These are phyloP conservation scores for Hetaerina titia DNA, from an alignment of 2,888 invertebrate genomes.

Conservation along the genomic window DNA sequence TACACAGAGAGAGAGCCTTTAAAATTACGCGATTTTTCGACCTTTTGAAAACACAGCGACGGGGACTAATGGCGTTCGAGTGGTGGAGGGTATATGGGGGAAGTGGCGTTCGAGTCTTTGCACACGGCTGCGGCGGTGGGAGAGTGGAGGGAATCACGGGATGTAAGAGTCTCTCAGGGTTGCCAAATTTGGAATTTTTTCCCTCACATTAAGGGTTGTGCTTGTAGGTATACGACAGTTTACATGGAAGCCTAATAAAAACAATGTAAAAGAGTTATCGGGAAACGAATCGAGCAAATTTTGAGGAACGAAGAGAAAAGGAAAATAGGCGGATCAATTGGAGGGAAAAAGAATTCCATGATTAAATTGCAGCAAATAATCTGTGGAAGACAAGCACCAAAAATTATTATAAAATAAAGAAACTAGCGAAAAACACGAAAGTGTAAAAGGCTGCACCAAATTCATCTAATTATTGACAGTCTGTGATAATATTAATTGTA, in stretches of 20 bases:
- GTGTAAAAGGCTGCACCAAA: no score
- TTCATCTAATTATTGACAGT: no score
- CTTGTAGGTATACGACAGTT: not conserved
- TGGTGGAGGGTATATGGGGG: constrained; percentile 1
- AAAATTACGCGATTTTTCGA: constrained; percentile 61
- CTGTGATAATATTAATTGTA: no score
- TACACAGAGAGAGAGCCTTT: not conserved
- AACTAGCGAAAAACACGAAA: no score
- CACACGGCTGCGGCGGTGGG: not conserved
- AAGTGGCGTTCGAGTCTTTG: not conserved
- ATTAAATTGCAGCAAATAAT: not conserved
- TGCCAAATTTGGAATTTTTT: not conserved
- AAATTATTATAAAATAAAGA: not conserved
- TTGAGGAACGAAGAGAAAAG: not conserved
- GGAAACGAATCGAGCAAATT: not conserved
- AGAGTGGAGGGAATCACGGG: not conserved
- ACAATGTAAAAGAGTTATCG: not conserved
- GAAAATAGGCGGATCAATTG: not conserved
- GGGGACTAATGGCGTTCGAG: constrained; percentile 62
- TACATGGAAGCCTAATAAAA: not conserved
- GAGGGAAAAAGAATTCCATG: not conserved
- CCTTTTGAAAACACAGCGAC: constrained; percentile 63
- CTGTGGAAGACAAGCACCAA: not conserved
- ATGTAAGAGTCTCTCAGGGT: not conserved
- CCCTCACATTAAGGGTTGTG: not conserved